Evolutionary conservation across 2,797 vertebrate species (phyloP).

Genomic region (Myoxocephalus aenaeus): DNA sequence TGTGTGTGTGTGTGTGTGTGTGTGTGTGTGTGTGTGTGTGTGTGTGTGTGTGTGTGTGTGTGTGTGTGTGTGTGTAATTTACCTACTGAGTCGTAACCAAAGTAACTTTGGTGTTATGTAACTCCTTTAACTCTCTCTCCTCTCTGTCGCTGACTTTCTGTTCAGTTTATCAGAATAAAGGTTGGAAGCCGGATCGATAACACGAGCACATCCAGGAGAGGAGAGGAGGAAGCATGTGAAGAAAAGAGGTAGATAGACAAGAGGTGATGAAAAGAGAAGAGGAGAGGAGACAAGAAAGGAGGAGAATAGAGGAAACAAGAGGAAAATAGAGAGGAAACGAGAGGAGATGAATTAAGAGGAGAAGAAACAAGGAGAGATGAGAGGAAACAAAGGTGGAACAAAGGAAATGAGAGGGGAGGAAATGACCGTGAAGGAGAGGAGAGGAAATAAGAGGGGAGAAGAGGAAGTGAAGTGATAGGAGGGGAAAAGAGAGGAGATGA

Average conservation of each 20-base stretch:
- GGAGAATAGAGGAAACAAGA: too few species aligned
- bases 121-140: not conserved
- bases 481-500: not conserved
- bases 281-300: too few species aligned
- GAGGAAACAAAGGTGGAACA: not conserved
- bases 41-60: not conserved
- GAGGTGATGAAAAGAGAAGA: too few species aligned
- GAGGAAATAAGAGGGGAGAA: not conserved
- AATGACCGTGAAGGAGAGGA: not conserved
- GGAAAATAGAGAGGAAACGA: too few species aligned
- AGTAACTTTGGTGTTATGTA: conserved; percentile 27
- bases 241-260: too few species aligned
- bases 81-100: conserved; percentile 30
- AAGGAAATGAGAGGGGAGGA: not conserved
- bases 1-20: conserved; percentile 1
- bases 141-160: too few species aligned
- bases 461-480: not conserved
- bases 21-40: not conserved
- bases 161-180: not conserved
- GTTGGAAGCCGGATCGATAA: too few species aligned
- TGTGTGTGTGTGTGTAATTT: conserved; percentile 1
- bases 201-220: too few species aligned
- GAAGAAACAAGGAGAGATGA: not conserved
- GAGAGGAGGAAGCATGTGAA: too few species aligned
- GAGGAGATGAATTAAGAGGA: too few species aligned